These are phyloP conservation scores for Dorcus parallelipipedus DNA, from an alignment of 2,888 invertebrate genomes.

Conservation along the genomic window DNA sequence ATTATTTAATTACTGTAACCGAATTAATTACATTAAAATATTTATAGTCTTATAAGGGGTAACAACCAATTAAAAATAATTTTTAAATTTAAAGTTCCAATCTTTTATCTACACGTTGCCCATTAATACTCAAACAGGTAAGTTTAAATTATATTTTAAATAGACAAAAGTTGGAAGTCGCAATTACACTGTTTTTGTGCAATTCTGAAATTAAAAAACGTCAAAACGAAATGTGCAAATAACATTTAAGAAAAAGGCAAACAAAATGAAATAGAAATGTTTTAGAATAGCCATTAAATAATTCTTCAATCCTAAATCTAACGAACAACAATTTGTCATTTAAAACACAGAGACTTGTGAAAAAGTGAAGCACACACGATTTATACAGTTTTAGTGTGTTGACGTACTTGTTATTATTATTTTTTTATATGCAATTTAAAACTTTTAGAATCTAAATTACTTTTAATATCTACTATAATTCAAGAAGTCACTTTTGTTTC, in stretches of 20 bases:
- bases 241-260: too few relatives aligned
- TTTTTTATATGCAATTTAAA: background rate
- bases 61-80: slow-evolving; percentile 6
- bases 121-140: background rate
- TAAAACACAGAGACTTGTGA: slow-evolving; percentile 12
- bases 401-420: too few relatives aligned
- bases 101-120: background rate
- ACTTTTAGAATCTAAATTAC: background rate
- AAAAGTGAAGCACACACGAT: slow-evolving; percentile 9
- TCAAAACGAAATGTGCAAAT: too few relatives aligned
- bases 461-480: background rate
- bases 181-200: background rate
- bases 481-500: background rate
- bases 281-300: slow-evolving; percentile 1
- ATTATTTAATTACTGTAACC: too few relatives aligned
- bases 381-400: slow-evolving; percentile 3
- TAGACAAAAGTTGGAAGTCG: background rate
- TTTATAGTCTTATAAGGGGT: slow-evolving; percentile 10
- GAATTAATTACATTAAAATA: too few relatives aligned
- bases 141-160: background rate
- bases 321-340: slow-evolving; percentile 6
- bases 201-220: too few relatives aligned
- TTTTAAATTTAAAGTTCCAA: slow-evolving; percentile 3
- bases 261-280: background rate
- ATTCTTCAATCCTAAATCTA: slow-evolving; percentile 7